Percentiles rank a stretch among this genome's conserved stretches.
Conservation (phyloP, 2,113 vertebrate genomes). For the Seriola aureovittata region DNA sequence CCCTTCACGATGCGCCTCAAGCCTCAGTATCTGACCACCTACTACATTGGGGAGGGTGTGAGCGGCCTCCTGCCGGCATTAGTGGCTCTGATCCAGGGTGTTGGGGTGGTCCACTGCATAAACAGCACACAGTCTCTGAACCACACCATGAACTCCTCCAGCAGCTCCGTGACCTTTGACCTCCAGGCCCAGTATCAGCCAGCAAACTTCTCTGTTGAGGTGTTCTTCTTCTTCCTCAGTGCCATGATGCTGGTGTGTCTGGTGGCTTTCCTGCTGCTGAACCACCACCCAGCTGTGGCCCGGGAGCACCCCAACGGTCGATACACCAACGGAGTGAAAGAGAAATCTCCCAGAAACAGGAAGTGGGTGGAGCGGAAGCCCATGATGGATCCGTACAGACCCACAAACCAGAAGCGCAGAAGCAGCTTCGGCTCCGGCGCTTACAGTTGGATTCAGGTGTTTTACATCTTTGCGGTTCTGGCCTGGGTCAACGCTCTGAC, state of each 20-base stretch:
- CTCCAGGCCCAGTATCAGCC: slow-evolving; percentile 79
- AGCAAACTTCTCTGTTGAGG: slow-evolving; percentile 81
- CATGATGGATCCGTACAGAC: slow-evolving; percentile 65
- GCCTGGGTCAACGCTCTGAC: slow-evolving; percentile 86
- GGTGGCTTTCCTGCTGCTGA: slow-evolving; percentile 84
- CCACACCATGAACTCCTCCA: slow-evolving; percentile 33
- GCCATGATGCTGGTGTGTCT: slow-evolving; percentile 86
- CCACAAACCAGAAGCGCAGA: slow-evolving; percentile 1
- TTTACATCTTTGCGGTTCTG: slow-evolving; percentile 84
- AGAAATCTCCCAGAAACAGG: slow-evolving; percentile 12
- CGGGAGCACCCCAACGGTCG: slow-evolving; percentile 41
- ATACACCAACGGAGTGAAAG: slow-evolving; percentile 45
- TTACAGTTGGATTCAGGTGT: slow-evolving; percentile 77
- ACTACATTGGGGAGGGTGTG: slow-evolving; percentile 88
- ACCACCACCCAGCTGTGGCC: slow-evolving; percentile 78
- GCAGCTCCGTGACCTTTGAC: background rate
- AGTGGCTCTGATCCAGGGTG: slow-evolving; percentile 86
- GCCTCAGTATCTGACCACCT: slow-evolving; percentile 84
- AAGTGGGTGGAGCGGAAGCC: slow-evolving; percentile 64
- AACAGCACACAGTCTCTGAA: slow-evolving; percentile 67
- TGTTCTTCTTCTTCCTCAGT: slow-evolving; percentile 87
- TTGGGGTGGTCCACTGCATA: slow-evolving; percentile 82
- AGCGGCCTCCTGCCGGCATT: slow-evolving; percentile 88
- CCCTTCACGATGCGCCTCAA: slow-evolving; percentile 87
- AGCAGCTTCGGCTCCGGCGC: slow-evolving; percentile 69